These are phyloP conservation scores for Liodrosophila aerea DNA, from an alignment of 2,888 invertebrate genomes.

Conservation along the genomic window DNA sequence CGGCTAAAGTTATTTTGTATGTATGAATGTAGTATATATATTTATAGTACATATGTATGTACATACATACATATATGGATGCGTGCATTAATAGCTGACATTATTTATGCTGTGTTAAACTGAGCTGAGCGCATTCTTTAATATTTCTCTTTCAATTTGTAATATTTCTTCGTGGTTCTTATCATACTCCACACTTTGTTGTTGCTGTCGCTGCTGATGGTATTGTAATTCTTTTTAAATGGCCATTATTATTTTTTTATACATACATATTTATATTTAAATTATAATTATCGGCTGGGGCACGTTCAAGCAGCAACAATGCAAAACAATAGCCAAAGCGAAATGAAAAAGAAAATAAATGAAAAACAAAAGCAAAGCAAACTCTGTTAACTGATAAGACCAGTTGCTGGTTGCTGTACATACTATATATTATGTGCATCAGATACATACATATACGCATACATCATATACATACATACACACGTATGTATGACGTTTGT, in stretches of 20 bases:
- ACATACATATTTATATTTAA: conserved; percentile 59
- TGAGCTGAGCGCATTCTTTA: conserved; percentile 31
- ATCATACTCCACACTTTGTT: conserved; percentile 15
- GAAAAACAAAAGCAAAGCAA: conserved; percentile 23
- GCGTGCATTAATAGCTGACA: conserved; percentile 13
- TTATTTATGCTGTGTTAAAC: conserved; percentile 44
- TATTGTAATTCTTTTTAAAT: conserved; percentile 46
- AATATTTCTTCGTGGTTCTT: conserved; percentile 51
- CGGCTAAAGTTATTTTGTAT: conserved; percentile 33
- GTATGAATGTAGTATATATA: not conserved
- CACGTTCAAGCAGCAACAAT: conserved; percentile 38
- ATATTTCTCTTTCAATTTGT: conserved; percentile 35
- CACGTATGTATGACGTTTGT: conserved; percentile 30
- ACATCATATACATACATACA: no score
- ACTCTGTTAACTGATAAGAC: conserved; percentile 46
- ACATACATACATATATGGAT: not conserved
- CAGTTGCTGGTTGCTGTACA: conserved; percentile 12
- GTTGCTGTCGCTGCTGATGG: conserved; percentile 28
- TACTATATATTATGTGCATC: not conserved
- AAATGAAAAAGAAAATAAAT: conserved; percentile 25
- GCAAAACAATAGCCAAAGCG: conserved; percentile 20
- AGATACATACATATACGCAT: conserved; percentile 5
- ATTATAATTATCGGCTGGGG: conserved; percentile 50
- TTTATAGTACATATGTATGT: conserved; percentile 8
- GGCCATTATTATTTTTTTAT: conserved; percentile 54